Percentiles rank a stretch among this genome's conserved stretches.
Conservation (phyloP, 2,797 vertebrate genomes). For the Sebastes glaucus region DNA sequence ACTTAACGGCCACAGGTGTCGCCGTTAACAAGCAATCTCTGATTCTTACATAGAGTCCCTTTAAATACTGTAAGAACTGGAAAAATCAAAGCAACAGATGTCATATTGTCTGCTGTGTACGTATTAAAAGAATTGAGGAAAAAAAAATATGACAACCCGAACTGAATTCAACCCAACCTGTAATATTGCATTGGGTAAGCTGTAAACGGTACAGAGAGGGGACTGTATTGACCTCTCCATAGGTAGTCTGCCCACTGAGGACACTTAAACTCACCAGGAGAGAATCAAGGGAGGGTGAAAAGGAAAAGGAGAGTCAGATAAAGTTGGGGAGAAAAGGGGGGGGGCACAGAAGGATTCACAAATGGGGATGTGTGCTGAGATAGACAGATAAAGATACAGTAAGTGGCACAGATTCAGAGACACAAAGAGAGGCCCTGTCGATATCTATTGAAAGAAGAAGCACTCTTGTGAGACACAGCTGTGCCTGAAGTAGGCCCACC, state of each 20-base stretch:
- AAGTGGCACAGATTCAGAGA: slow-evolving; percentile 45
- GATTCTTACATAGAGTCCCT: too few relatives aligned
- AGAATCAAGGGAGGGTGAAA: background rate
- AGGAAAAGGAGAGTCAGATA: background rate
- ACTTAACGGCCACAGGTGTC: too few relatives aligned
- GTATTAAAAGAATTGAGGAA: background rate
- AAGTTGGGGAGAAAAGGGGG: background rate
- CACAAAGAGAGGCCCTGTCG: slow-evolving; percentile 48
- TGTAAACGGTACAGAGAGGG: slow-evolving; percentile 31
- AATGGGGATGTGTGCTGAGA: slow-evolving; percentile 2
- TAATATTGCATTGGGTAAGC: slow-evolving; percentile 41
- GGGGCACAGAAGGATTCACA: background rate
- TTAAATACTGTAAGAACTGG: background rate
- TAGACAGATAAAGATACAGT: slow-evolving; percentile 50
- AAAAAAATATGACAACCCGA: background rate
- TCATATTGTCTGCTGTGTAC: background rate
- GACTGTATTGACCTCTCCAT: slow-evolving; percentile 14
- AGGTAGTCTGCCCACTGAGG: background rate
- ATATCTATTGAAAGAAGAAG: slow-evolving; percentile 60
- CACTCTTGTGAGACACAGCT: slow-evolving; percentile 58
- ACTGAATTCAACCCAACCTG: background rate
- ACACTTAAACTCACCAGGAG: slow-evolving; percentile 29
- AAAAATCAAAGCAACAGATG: background rate
- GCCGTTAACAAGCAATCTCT: too few relatives aligned
- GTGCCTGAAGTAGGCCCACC: slow-evolving; percentile 51